Base-by-base conservation (phyloP, 2,797 vertebrate genomes). In the Cuniculus paca region DNA sequence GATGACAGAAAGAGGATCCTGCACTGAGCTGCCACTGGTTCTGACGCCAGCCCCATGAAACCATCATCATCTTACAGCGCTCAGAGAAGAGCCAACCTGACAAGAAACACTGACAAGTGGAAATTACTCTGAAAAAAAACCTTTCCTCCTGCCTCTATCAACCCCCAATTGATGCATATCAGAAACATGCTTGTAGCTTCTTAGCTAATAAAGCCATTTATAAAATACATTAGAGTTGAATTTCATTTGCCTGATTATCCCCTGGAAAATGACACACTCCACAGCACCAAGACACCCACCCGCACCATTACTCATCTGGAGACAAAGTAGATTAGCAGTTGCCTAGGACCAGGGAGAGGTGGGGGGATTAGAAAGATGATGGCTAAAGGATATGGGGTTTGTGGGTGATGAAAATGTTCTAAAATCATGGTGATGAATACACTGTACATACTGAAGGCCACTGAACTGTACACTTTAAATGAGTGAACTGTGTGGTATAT, bases 151-250 rank as follows among this genome's bases (percentile, higher is more conserved):
- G 52, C 72, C 68, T 61, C 9, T 16, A 48, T 75, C 45, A 95
- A 42, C 61, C 26, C 34, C 68, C 72, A 89, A 79, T 14, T 31
- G 16, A 16, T 26, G 77, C 72, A 54, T 42, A 77, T 83, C 63
- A 87, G 78, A 93, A 22, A 58, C 36, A 61, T 10, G 28, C 74
- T 82, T 52, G 28, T 61, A 77, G 54, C 45, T 94, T 94, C 78
- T 42, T 45, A 77, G 85, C 79, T 84, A 92, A 92, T 88, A 93
- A 83, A 80, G n/a, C 58, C 96, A 85, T 83, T 93, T 97, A 82
- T 68, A 79, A 94, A 90, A 63, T 63, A 88, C 28, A 60, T 50
- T 61, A 39, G 77, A 63, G 74, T 91, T 56, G 34, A 82, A 65
- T 90, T 82, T 92, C 85, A 58, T 79, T 95, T 79, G 68, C 81